Evolutionary conservation across 2,888 invertebrate species (phyloP), one percentile per base, ranked within the genome.

Genomic region (Galeopsomyia nigrocyanea): DNA sequence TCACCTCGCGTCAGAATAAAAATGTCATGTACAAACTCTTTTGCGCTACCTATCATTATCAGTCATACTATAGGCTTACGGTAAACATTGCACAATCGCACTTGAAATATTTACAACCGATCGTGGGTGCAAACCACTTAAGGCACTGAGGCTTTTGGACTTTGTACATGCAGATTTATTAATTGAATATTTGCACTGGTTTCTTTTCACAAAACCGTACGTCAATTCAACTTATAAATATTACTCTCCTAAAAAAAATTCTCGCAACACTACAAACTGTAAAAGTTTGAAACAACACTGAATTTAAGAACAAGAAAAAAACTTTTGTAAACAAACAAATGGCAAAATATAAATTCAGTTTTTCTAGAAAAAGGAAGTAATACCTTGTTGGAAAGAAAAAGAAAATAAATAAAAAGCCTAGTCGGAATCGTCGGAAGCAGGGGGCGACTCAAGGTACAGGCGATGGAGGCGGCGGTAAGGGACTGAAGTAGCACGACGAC

Each of bases 391-490:
- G 10, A 64, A 39, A 49, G 21, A 64, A 39, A 47, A 53, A 19
- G 31, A 46, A 2, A 51, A 39, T 60, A 3, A 16, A 50, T 19
- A 19, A 58, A 26, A 60, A 1, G n/a, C 19, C 49, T 6, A 51
- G n/a, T 46, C 21, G 26, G 16, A 65, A 16, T 53, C 58, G 22
- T 64, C 63, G 16, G 70, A 68, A 13, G 53, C 50, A 21, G 68
- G n/a, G n/a, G n/a, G 22, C 13, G 71, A 71, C 46, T 75, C 72
- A 71, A 71, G 73, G 74, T 71, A 74, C 75, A 19, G 96, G 96
- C 55, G 96, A 95, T 31, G 96, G 96, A 10, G 96, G 96, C 13
- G 96, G 96, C 49, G 94, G 94, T 75, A 92, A 86, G 3, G 93
- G 95, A 85, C 92, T 92, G 80, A 93, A 94, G 82, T 92, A 94